Conservation (phyloP, 1,140 invertebrate species). For the Pissodes strobi region DNA sequence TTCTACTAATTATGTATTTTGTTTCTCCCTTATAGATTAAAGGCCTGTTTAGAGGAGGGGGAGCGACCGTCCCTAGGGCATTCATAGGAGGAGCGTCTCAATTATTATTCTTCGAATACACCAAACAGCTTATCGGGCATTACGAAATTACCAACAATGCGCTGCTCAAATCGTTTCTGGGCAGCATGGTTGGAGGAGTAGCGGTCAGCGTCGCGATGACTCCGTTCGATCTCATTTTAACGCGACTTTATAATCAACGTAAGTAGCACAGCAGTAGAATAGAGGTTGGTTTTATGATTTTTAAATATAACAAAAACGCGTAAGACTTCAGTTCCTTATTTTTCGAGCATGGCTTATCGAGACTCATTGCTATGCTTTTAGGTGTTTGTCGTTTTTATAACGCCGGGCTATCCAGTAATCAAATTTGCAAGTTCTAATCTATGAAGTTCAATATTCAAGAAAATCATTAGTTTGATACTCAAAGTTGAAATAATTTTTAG, state of each 20-base stretch:
- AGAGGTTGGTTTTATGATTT: too few relatives aligned
- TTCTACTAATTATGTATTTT: background rate
- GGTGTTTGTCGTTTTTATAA: too few relatives aligned
- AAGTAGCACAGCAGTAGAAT: too few relatives aligned
- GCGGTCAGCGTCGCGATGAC: slow-evolving; percentile 82
- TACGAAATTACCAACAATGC: slow-evolving; percentile 63
- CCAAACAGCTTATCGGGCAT: slow-evolving; percentile 64
- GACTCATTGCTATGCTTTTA: too few relatives aligned
- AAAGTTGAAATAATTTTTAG: too few relatives aligned
- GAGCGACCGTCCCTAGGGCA: slow-evolving; percentile 74
- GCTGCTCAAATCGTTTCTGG: slow-evolving; percentile 71
- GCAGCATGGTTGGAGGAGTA: slow-evolving; percentile 79
- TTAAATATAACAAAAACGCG: too few relatives aligned
- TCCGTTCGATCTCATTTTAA: slow-evolving; percentile 90
- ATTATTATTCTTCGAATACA: slow-evolving; percentile 77
- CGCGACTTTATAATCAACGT: slow-evolving; percentile 91
- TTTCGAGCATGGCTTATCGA: too few relatives aligned
- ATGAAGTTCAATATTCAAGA: too few relatives aligned
- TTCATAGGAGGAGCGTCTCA: slow-evolving; percentile 85
- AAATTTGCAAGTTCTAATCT: too few relatives aligned
- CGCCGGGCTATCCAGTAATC: too few relatives aligned
- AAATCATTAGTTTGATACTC: too few relatives aligned
- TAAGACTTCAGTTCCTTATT: too few relatives aligned
- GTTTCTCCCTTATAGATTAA: slow-evolving; percentile 45
- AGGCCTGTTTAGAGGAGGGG: slow-evolving; percentile 80